Percentiles rank a stretch among this genome's conserved stretches.
These are phyloP conservation scores for Dipodomys stephensi DNA, from an alignment of 2,113 vertebrate genomes.

Conservation along the genomic window DNA sequence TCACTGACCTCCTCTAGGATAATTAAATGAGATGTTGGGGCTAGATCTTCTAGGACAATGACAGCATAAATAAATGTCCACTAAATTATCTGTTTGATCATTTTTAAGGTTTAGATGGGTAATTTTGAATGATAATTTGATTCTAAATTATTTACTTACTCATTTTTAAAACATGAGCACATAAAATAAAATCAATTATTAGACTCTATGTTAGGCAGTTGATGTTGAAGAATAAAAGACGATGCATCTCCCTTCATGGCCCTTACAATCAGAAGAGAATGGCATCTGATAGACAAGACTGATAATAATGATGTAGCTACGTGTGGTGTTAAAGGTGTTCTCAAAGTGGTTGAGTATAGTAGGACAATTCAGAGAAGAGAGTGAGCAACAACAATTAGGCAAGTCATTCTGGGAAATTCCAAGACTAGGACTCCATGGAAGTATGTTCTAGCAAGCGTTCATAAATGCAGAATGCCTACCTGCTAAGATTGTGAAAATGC, in stretches of 20 bases:
- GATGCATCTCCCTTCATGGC: neutral
- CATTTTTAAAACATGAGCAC: neutral
- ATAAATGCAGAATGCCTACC: neutral
- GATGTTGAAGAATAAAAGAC: neutral
- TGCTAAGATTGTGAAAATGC: constrained; percentile 19
- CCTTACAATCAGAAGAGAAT: neutral
- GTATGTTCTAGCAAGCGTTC: neutral
- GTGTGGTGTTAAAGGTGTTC: neutral
- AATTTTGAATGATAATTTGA: neutral
- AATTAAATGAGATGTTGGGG: neutral
- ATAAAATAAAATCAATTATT: neutral
- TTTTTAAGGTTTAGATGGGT: neutral
- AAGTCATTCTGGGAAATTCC: neutral
- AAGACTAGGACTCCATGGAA: neutral
- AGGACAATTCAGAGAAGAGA: neutral
- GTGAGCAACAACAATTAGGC: too few species aligned
- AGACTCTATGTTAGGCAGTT: neutral
- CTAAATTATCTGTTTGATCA: neutral
- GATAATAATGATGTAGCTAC: neutral
- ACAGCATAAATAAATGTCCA: neutral
- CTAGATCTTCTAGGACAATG: neutral
- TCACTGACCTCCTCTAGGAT: neutral
- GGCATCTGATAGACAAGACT: neutral
- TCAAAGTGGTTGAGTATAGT: neutral
- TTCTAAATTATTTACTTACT: constrained; percentile 8